Conservation (phyloP, 2,113 vertebrate genomes). For the Hippocampus barbouri region DNA sequence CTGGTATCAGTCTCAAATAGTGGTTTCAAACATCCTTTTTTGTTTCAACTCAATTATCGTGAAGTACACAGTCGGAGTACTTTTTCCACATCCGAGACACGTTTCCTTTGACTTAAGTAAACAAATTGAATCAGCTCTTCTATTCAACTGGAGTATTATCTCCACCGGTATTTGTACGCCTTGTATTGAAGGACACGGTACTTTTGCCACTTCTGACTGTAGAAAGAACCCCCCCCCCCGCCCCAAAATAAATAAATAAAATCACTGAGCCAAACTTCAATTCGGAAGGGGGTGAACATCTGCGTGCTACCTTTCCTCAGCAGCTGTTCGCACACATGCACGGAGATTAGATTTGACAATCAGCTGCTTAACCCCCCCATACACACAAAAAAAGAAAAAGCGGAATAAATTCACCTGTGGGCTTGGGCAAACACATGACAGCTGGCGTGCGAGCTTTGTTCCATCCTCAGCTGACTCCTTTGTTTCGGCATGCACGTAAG, state of each 20-base stretch:
- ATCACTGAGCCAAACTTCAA: not conserved
- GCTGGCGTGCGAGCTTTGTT: conserved; percentile 37
- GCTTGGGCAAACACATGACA: conserved; percentile 17
- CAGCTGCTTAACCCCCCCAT: conserved; percentile 32
- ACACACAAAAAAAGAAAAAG: conserved; percentile 24
- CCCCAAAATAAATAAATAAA: not conserved
- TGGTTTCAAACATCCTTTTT: too few species aligned
- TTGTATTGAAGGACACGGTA: too few species aligned
- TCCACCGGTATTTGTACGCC: too few species aligned
- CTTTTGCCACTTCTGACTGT: not conserved
- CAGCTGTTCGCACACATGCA: conserved; percentile 39
- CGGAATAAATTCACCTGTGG: conserved; percentile 47
- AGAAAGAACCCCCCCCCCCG: too few species aligned
- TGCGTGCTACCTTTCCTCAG: conserved; percentile 37
- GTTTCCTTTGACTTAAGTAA: too few species aligned
- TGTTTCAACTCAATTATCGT: too few species aligned
- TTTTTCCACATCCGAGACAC: too few species aligned
- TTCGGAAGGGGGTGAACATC: conserved; percentile 9
- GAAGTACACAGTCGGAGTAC: too few species aligned
- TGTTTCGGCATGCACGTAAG: conserved; percentile 20
- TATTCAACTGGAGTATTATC: too few species aligned
- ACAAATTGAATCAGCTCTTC: too few species aligned
- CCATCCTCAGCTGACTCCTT: conserved; percentile 23
- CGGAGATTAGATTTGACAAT: conserved; percentile 43
- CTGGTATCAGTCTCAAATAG: too few species aligned